A percentile compares a stretch with the other conserved stretches of the same genome.
These are phyloP conservation scores for Erythrolamprus reginae DNA, from an alignment of 2,113 vertebrate species.

Conservation along the genomic window DNA sequence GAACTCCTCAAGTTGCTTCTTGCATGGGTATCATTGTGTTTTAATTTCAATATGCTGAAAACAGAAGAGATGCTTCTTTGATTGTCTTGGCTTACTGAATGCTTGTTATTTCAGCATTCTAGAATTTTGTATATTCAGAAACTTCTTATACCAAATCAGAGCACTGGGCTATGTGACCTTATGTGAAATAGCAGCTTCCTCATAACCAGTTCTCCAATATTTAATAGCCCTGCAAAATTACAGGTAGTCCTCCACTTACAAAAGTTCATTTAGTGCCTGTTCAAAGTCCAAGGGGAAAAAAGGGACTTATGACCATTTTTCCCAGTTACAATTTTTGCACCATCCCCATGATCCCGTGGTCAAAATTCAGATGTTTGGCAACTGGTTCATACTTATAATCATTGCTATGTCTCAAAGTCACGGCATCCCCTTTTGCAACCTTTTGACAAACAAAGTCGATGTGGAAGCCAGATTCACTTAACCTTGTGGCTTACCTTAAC, in stretches of 20 bases:
- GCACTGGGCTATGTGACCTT: neutral
- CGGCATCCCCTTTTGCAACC: no score
- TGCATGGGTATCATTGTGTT: slow-evolving; percentile 5
- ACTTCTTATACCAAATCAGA: neutral
- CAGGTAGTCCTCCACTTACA: neutral
- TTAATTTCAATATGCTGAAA: neutral
- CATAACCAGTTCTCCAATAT: neutral
- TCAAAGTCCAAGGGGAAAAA: no score
- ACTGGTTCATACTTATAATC: no score
- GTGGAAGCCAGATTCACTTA: no score
- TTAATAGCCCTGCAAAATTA: neutral
- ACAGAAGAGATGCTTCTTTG: neutral
- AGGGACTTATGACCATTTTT: no score
- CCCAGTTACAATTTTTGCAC: no score
- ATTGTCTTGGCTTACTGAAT: neutral
- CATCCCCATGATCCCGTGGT: no score
- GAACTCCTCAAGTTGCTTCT: slow-evolving; percentile 12
- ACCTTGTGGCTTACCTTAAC: no score
- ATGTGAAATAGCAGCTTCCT: neutral
- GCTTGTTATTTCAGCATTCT: slow-evolving; percentile 7
- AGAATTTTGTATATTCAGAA: neutral
- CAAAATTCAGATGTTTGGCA: no score
- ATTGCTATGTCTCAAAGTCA: no score
- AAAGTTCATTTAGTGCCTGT: no score
- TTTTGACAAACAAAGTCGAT: no score